Evolutionary conservation across 2,888 invertebrate genomes (phyloP), one percentile per base, ranked within the genome.

Genomic region (Cartodere bifasciata): DNA sequence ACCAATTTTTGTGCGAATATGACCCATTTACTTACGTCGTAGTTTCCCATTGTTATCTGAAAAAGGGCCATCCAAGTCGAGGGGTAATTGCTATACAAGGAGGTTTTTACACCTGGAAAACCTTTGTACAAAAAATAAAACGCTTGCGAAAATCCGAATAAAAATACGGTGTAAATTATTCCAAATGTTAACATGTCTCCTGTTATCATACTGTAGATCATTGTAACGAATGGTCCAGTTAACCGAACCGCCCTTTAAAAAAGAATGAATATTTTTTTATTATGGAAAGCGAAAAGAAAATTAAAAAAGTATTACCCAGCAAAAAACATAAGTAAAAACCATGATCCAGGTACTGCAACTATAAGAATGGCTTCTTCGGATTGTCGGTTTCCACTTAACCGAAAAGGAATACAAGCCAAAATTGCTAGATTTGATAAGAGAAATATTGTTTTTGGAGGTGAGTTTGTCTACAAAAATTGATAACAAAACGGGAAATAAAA

Each of bases 121-220:
- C 85, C 79, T 66, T 88, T 92, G 58, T 92, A 95, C 6, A 98
- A 72, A 56, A 95, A 97, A 62, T 75, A 88, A 64, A 85, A 86
- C 21, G 95, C 87, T 64, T 95, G 94, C 0, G 92, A 90, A 62
- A 98, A 98, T 12, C 92, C 94, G 46, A 92, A 83, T 4, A 97
- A 67, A 17, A 97, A 84, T 47, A 98, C 86, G 43, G 77, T 75
- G 60, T 95, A 97, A 57, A 98, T 98, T 45, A 97, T 92, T 40
- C 88, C 90, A 58, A 98, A 98, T 14, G 95, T 90, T 54, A 95
- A 78, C 86, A 98, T 90, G 65, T 98, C 98, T 25, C 97, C 95
- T 0, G 87, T 87, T 53, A 95, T 88, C 95, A 98, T 98, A 50
- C 90, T 90, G 69, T 92, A 97, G 46, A 98, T 91, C 94, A 98